Evolutionary conservation across 1,140 invertebrate species (phyloP), one percentile per base, ranked within the genome.

Genomic region (Drosophila varians): DNA sequence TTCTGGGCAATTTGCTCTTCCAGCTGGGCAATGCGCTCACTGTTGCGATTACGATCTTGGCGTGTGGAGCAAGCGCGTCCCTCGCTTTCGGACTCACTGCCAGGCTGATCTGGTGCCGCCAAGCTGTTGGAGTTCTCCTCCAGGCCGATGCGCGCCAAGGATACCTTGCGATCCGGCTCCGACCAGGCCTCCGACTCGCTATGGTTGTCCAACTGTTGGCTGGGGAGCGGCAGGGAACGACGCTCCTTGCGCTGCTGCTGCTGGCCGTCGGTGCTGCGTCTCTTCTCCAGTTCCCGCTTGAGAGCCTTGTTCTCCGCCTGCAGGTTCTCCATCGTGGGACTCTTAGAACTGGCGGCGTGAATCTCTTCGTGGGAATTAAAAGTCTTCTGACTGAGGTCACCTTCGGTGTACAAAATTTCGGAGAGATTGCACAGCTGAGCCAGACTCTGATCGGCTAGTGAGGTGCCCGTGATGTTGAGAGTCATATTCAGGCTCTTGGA

Each of bases 121-220:
- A 72, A 31, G 8, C 82, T 89, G 18, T 73, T 68, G 11, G 83
- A 70, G 5, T 62, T 80, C 6, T 91, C 89, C 8, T 91, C 90
- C 4, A 96, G 90, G 1, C 96, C 96, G 38, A 96, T 96, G 60
- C 96, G 92, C 0, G 95, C 95, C 55, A 95, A 90, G 0, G 96
- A 97, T 0, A 97, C 95, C 54, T 93, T 94, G 57, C 95, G 93
- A 77, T 97, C 96, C 0, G 96, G 96, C 86, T 97, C 96, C 0
- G 96, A 96, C 94, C 96, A 97, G 14, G 95, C 94, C 77, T 97
- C 96, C 0, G 95, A 96, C 84, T 97, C 96, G 0, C 95, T 96
- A 23, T 93, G 92, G 90, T 94, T 91, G 60, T 93, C 90, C 49
- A 89, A 82, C 82, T 48, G 90, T 36, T 75, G 75, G 0, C 64